These are phyloP conservation scores for Ectemnius cavifrons DNA, from an alignment of 2,888 invertebrate genomes.

Conservation along the genomic window DNA sequence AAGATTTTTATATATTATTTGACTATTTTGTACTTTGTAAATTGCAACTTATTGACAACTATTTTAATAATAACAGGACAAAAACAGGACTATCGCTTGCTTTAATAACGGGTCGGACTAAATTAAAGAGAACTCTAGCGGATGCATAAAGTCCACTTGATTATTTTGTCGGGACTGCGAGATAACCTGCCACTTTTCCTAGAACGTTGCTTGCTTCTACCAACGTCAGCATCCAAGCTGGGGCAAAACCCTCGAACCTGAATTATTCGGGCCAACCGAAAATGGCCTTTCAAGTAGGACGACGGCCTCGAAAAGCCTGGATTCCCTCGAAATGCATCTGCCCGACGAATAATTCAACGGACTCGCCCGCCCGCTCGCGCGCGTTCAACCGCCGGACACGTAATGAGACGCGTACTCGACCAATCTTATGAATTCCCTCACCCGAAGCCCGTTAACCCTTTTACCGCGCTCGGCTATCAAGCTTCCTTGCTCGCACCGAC, in stretches of 20 bases:
- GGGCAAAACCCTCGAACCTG: neutral
- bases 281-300: conserved; percentile 42
- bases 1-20: no score
- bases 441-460: neutral
- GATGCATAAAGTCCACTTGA: conserved; percentile 32
- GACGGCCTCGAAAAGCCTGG: conserved; percentile 20
- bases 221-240: no score
- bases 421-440: conserved; percentile 3
- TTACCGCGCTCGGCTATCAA: neutral
- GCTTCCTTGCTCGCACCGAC: neutral
- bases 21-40: no score
- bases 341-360: conserved; percentile 16
- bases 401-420: conserved; percentile 5
- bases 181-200: conserved; percentile 49
- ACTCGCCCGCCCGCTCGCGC: no score
- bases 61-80: no score
- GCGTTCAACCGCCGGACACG: neutral
- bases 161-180: conserved; percentile 38
- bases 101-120: no score
- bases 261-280: conserved; percentile 43
- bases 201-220: neutral
- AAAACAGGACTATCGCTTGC: no score
- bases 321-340: conserved; percentile 3
- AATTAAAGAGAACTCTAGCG: no score
- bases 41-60: no score